A percentile compares a stretch with the other conserved stretches of the same genome.
These are phyloP conservation scores for Distichodus sexfasciatus DNA, from an alignment of 2,797 vertebrate species.

Conservation along the genomic window DNA sequence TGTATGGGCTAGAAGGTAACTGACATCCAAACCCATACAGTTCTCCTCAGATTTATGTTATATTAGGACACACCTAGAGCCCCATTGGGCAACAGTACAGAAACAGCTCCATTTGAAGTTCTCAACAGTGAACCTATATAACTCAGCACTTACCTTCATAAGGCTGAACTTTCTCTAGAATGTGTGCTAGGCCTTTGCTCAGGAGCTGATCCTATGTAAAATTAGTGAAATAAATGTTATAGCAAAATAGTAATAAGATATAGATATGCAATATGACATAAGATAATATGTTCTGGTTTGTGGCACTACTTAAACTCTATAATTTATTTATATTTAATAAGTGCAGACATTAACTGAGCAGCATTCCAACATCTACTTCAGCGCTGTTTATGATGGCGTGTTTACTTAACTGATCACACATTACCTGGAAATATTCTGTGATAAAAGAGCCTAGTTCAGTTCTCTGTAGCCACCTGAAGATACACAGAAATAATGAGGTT, in stretches of 20 bases:
- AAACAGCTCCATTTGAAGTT: background rate
- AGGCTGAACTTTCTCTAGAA: conserved; percentile 86
- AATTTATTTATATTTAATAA: background rate
- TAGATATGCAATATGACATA: no score
- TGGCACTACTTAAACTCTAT: background rate
- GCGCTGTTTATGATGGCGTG: background rate
- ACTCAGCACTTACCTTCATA: conserved; percentile 61
- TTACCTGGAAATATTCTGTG: conserved; percentile 93
- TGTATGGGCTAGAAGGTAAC: background rate
- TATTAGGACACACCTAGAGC: background rate
- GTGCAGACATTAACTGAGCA: background rate
- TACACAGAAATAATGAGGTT: conserved; percentile 52
- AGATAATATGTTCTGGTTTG: background rate
- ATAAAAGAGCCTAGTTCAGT: conserved; percentile 96
- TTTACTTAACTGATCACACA: background rate
- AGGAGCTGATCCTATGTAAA: conserved; percentile 88
- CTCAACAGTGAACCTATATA: background rate
- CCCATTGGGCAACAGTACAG: background rate
- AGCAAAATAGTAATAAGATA: background rate
- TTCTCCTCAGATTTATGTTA: background rate
- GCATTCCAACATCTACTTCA: background rate
- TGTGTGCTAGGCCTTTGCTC: conserved; percentile 82
- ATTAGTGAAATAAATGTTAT: background rate
- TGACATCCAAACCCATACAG: background rate
- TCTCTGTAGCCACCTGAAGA: conserved; percentile 84